Evolutionary conservation across 1,140 invertebrate species (phyloP).

Genomic region (Rhopalosiphum maidis): DNA sequence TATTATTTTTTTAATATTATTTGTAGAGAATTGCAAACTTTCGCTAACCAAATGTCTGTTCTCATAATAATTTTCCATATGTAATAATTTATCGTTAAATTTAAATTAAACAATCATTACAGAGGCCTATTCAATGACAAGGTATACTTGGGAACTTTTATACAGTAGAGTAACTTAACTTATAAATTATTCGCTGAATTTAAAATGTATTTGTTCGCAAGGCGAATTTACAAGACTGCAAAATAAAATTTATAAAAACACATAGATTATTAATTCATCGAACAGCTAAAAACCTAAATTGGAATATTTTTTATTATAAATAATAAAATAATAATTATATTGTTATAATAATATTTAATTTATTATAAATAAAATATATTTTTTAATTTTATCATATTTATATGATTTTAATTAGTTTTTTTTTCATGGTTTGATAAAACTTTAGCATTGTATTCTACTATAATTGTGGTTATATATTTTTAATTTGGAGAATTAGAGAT

Average conservation of each 20-base stretch:
- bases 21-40: too few species aligned
- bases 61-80: too few species aligned
- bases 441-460: background rate
- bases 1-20: too few species aligned
- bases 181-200: background rate
- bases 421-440: background rate
- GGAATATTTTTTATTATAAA: background rate
- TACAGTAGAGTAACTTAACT: background rate
- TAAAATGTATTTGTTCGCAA: background rate
- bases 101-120: background rate
- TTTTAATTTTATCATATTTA: background rate
- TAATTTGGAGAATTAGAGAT: too few species aligned
- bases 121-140: background rate
- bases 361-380: background rate
- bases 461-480: too few species aligned
- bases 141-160: too few species aligned
- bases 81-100: background rate
- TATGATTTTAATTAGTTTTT: background rate
- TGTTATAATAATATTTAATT: background rate
- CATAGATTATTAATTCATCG: background rate
- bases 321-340: too few species aligned
- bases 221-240: background rate
- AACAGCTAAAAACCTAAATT: background rate
- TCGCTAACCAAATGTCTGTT: too few species aligned
- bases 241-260: background rate